Percentiles rank a stretch among this genome's conserved stretches.
Evolutionary conservation across 2,888 invertebrate genomes (phyloP).

Genomic region (Ennomos erosarius): DNA sequence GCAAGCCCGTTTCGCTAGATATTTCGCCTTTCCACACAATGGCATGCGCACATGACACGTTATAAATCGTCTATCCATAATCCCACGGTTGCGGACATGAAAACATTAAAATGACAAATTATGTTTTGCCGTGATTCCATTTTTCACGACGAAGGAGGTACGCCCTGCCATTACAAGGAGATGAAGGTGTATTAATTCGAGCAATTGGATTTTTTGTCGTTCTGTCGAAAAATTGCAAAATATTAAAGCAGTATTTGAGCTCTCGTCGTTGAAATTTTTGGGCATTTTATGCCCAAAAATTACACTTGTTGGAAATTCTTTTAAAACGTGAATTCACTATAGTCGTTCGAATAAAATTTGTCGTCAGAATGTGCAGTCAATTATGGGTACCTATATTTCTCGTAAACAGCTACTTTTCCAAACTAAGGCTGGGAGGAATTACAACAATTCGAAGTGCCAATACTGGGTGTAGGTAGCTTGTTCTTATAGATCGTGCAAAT

Average conservation of each 20-base stretch:
- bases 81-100: constrained; percentile 62
- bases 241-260: constrained; percentile 11
- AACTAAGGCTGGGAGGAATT: too few species aligned
- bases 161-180: constrained; percentile 37
- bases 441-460: too few species aligned
- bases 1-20: constrained; percentile 59
- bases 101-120: constrained; percentile 79
- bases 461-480: too few species aligned
- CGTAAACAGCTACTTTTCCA: too few species aligned
- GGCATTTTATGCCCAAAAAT: too few species aligned
- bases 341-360: too few species aligned
- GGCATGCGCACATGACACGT: constrained; percentile 57
- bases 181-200: constrained; percentile 60
- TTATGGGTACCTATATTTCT: too few species aligned
- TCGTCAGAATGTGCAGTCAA: too few species aligned
- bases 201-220: constrained; percentile 56
- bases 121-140: constrained; percentile 70
- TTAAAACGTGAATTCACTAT: too few species aligned
- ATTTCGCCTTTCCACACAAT: constrained; percentile 57
- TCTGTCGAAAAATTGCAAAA: constrained; percentile 1
- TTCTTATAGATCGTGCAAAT: too few species aligned
- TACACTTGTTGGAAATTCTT: too few species aligned
- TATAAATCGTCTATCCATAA: constrained; percentile 71
- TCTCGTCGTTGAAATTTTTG: background rate
- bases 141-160: constrained; percentile 69